phyloP scores from a whole-genome alignment of 2,113 vertebrate species.

The Callipepla squamata region DNA sequence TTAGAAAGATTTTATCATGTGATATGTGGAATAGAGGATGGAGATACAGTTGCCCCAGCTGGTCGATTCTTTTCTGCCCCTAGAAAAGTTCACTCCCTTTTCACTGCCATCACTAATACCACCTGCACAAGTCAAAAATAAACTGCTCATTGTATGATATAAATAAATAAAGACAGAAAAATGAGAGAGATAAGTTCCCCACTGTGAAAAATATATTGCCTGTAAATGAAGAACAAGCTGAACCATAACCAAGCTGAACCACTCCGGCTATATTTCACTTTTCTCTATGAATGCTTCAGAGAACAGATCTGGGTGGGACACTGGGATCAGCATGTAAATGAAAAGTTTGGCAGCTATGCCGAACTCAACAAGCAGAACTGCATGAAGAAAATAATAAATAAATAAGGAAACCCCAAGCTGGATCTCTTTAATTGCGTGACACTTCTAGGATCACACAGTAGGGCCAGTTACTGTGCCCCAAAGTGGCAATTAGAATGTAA shows the following conservation, averaged over 20 bases:
- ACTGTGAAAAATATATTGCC: constrained; percentile 18
- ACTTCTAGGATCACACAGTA: not conserved
- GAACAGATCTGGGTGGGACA: not conserved
- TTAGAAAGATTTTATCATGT: not conserved
- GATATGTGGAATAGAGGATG: not conserved
- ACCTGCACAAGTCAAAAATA: not conserved
- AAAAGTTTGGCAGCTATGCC: not conserved
- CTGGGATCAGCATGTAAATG: constrained; percentile 22
- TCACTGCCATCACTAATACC: not conserved
- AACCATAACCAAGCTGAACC: not conserved
- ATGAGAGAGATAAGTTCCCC: not conserved
- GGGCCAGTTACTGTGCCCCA: not conserved
- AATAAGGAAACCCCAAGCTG: not conserved
- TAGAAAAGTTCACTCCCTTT: not conserved
- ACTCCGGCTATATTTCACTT: not conserved
- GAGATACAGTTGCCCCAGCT: not conserved
- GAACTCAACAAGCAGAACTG: not conserved
- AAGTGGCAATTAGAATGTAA: not conserved
- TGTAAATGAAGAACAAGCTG: not conserved
- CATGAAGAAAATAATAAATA: not conserved
- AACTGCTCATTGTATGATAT: not conserved
- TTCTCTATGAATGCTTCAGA: not conserved
- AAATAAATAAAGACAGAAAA: not conserved
- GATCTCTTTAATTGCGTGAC: not conserved
- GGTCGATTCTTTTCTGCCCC: not conserved